phyloP scores from a whole-genome alignment of 2,888 invertebrate species.

The Theretra japonica region DNA sequence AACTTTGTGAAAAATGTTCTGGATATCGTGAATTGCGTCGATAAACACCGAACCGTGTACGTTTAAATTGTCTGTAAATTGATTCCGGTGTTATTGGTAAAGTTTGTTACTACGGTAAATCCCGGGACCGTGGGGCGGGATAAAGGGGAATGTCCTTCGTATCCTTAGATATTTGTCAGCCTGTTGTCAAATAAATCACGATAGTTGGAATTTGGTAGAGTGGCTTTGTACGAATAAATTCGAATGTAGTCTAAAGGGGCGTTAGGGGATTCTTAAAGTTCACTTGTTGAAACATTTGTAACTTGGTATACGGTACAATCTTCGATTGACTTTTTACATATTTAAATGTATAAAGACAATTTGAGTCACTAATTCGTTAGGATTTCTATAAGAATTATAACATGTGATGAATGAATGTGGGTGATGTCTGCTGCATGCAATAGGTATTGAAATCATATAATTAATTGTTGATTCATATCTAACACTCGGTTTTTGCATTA shows the following conservation, averaged over 20 bases:
- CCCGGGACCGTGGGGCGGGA: conserved; percentile 49
- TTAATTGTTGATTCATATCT: too few relatives aligned
- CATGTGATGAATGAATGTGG: too few relatives aligned
- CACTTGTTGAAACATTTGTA: background rate
- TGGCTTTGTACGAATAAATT: conserved; percentile 32
- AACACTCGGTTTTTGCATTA: too few relatives aligned
- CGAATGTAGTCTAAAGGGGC: background rate
- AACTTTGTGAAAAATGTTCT: background rate
- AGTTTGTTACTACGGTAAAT: conserved; percentile 62
- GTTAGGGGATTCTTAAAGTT: background rate
- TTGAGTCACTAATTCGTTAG: too few relatives aligned
- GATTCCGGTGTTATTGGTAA: conserved; percentile 70
- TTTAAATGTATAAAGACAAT: background rate
- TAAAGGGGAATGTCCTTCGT: conserved; percentile 54
- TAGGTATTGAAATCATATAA: too few relatives aligned
- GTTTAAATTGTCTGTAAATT: conserved; percentile 65
- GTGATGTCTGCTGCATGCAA: too few relatives aligned
- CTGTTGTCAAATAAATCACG: conserved; percentile 50
- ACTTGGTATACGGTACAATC: background rate
- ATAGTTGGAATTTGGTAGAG: conserved; percentile 41
- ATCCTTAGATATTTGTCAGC: conserved; percentile 55
- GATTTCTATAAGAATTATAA: too few relatives aligned
- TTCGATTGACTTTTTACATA: background rate
- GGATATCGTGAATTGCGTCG: background rate
- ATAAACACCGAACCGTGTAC: conserved; percentile 38